phyloP scores from a whole-genome alignment of 2,888 invertebrate genomes.

The Gasteruption jaculator region DNA sequence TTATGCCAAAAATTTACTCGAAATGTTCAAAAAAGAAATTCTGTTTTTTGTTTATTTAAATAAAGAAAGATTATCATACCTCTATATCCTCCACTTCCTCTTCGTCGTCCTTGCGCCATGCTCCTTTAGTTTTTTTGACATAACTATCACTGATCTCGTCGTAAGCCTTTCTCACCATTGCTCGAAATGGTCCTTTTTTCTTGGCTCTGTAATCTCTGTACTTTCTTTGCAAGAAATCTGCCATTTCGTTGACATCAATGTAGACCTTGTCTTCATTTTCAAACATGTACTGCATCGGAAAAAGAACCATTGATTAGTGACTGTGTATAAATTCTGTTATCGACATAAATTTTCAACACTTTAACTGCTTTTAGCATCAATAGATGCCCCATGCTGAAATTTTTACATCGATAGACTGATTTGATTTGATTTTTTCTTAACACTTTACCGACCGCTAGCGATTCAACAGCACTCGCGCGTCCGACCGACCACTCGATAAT shows the following conservation, averaged over 20 bases:
- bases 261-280: slow-evolving; percentile 76
- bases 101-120: slow-evolving; percentile 49
- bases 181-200: slow-evolving; percentile 75
- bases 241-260: slow-evolving; percentile 80
- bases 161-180: slow-evolving; percentile 66
- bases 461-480: too few species aligned
- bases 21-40: too few species aligned
- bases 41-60: too few species aligned
- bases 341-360: too few species aligned
- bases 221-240: slow-evolving; percentile 70
- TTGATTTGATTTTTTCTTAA: too few species aligned
- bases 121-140: slow-evolving; percentile 45
- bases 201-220: slow-evolving; percentile 76
- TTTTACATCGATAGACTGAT: too few species aligned
- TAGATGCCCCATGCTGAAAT: too few species aligned
- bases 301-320: slow-evolving; percentile 1
- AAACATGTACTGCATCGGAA: slow-evolving; percentile 64
- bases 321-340: slow-evolving; percentile 6
- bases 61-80: slow-evolving; percentile 7
- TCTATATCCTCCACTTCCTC: slow-evolving; percentile 43
- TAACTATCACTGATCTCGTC: slow-evolving; percentile 59
- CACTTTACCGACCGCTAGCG: too few species aligned
- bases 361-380: too few species aligned
- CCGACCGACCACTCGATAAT: too few species aligned
- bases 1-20: too few species aligned